These are phyloP conservation scores for Peromyscus eremicus DNA, from an alignment of 2,797 vertebrate species.

Conservation along the genomic window DNA sequence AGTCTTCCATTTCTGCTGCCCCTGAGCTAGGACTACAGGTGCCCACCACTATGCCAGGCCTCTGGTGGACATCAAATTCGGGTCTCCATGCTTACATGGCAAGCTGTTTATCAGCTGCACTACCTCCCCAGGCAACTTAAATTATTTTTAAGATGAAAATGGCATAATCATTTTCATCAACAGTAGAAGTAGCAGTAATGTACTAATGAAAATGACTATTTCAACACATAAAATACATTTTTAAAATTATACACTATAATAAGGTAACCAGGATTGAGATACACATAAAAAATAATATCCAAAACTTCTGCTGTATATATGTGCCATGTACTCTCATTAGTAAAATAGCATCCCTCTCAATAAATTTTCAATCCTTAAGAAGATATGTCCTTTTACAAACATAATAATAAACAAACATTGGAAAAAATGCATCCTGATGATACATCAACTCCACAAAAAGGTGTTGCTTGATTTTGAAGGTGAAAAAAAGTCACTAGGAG, in stretches of 20 bases:
- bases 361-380: background rate
- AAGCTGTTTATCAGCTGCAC: constrained; percentile 4
- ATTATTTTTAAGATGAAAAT: constrained; percentile 48
- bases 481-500: background rate
- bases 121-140: background rate
- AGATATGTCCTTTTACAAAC: background rate
- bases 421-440: background rate
- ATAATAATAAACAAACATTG: background rate
- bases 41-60: too few relatives aligned
- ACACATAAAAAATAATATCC: background rate
- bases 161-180: constrained; percentile 12
- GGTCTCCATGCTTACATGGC: background rate
- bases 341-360: background rate
- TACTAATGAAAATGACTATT: background rate
- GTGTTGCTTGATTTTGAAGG: background rate
- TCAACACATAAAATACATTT: background rate
- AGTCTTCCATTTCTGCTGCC: background rate
- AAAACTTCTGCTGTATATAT: background rate
- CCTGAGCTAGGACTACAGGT: background rate
- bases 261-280: background rate
- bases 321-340: background rate
- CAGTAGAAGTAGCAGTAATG: background rate
- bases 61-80: background rate
- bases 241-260: background rate
- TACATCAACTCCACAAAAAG: background rate